Conservation (phyloP, 2,113 vertebrate genomes). For the Arvicanthis niloticus region DNA sequence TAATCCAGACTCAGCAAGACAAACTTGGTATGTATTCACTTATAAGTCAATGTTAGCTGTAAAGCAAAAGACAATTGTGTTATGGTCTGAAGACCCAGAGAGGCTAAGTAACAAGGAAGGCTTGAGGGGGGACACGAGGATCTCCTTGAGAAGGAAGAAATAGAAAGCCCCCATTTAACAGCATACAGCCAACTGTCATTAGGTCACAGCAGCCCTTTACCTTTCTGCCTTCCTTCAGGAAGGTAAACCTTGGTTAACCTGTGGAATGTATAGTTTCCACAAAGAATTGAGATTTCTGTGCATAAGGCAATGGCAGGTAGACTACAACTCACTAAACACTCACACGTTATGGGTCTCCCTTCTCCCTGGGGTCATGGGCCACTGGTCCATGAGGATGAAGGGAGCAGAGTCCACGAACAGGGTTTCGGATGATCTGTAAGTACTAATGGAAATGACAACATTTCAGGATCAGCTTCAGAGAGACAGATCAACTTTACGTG, state of each 20-base stretch:
- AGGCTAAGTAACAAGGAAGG: too few relatives aligned
- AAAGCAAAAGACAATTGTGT: background rate
- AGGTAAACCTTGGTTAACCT: too few relatives aligned
- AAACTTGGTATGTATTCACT: background rate
- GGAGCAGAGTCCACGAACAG: too few relatives aligned
- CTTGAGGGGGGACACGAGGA: background rate
- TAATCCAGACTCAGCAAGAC: background rate
- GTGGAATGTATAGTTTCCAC: background rate
- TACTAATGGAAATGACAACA: too few relatives aligned
- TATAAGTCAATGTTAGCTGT: background rate
- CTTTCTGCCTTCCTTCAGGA: background rate
- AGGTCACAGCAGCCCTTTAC: background rate
- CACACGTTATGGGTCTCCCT: too few relatives aligned
- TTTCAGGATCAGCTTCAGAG: too few relatives aligned
- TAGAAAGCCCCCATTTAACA: background rate
- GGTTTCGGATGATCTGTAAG: too few relatives aligned
- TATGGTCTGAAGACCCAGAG: background rate
- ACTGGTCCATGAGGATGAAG: too few relatives aligned
- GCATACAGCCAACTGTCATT: fast-evolving
- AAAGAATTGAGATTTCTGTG: background rate
- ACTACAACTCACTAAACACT: background rate
- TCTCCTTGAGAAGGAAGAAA: background rate
- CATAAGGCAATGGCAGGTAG: too few relatives aligned
- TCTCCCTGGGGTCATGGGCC: too few relatives aligned
- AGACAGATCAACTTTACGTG: too few relatives aligned